Percentiles rank a stretch among this genome's conserved stretches.
Conservation (phyloP, 2,888 invertebrate species). For the Agapetus fuscipes region DNA sequence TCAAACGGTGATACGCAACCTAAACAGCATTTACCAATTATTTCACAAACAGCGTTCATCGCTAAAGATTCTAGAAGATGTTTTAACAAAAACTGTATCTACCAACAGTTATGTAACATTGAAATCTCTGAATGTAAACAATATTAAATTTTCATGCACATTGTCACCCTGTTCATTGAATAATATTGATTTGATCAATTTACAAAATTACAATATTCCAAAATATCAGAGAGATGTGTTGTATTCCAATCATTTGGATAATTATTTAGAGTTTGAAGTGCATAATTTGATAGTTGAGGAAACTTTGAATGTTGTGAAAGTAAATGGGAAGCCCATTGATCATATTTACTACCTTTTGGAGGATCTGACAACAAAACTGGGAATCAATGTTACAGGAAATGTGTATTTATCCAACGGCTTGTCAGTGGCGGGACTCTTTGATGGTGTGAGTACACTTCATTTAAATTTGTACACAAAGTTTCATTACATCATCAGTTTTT, state of each 20-base stretch:
- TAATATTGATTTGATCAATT: constrained; percentile 23
- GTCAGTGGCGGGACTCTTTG: constrained; percentile 25
- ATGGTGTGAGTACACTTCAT: constrained; percentile 24
- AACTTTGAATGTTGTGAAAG: constrained; percentile 21
- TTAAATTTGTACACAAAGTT: neutral
- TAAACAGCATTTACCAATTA: constrained; percentile 14
- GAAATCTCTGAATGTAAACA: constrained; percentile 10
- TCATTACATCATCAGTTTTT: constrained; percentile 1
- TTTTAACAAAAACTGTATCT: constrained; percentile 8
- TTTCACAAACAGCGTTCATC: constrained; percentile 12
- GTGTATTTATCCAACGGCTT: constrained; percentile 25
- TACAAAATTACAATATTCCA: constrained; percentile 26
- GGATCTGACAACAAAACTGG: constrained; percentile 21
- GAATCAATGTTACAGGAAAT: constrained; percentile 27
- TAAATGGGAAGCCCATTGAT: constrained; percentile 26
- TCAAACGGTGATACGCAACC: constrained; percentile 10
- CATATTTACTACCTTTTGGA: constrained; percentile 24
- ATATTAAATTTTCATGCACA: constrained; percentile 13
- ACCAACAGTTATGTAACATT: constrained; percentile 4
- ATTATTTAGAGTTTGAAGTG: constrained; percentile 25
- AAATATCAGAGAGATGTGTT: constrained; percentile 24
- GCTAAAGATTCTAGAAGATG: constrained; percentile 11
- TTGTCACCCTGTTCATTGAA: constrained; percentile 21
- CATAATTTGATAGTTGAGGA: constrained; percentile 26
- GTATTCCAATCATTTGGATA: constrained; percentile 25